These are phyloP conservation scores for Clepsis dumicolana DNA, from an alignment of 2,888 invertebrate genomes.

Conservation along the genomic window DNA sequence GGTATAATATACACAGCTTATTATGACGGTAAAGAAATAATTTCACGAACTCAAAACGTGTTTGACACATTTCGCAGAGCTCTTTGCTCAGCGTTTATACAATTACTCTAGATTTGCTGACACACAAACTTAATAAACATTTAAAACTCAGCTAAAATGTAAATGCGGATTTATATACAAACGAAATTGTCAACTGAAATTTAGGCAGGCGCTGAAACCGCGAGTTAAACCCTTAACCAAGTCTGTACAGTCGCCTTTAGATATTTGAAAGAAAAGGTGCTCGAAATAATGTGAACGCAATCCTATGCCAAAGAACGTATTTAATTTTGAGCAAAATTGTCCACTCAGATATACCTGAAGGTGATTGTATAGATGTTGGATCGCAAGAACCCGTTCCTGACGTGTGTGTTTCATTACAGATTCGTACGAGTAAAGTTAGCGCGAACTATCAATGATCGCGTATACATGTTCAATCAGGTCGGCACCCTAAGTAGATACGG, in stretches of 20 bases:
- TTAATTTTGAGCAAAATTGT: background rate
- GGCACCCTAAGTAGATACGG: too few species aligned
- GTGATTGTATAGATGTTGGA: too few species aligned
- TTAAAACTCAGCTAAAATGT: background rate
- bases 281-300: background rate
- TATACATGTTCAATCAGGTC: too few species aligned
- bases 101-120: background rate
- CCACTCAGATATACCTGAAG: too few species aligned
- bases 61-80: slow-evolving; percentile 21
- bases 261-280: background rate
- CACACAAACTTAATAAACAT: slow-evolving; percentile 1
- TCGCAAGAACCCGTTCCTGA: too few species aligned
- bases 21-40: background rate
- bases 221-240: background rate
- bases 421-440: too few species aligned
- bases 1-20: background rate
- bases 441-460: too few species aligned
- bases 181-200: slow-evolving; percentile 3
- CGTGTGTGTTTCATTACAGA: too few species aligned
- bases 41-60: slow-evolving; percentile 15
- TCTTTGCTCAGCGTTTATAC: slow-evolving; percentile 1
- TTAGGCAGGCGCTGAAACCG: slow-evolving; percentile 1
- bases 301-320: background rate
- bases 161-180: slow-evolving; percentile 2
- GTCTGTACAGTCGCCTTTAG: background rate